Evolutionary conservation across 1,140 invertebrate species (phyloP).

Genomic region (Tetragonula clypearis): DNA sequence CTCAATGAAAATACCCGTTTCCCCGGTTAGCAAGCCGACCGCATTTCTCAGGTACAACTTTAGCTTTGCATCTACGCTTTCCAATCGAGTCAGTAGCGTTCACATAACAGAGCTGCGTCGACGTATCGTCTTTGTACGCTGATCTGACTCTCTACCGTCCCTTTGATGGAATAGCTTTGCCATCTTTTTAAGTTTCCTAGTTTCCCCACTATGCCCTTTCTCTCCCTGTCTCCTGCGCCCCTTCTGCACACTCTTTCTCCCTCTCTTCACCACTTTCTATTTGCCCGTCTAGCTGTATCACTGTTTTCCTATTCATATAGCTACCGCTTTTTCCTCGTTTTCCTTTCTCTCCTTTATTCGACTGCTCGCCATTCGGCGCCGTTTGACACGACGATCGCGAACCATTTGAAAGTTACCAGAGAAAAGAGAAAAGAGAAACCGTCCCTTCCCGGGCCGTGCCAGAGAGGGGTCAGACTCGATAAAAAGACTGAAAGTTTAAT

Average conservation of each 20-base stretch:
- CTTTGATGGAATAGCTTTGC: slow-evolving; percentile 50
- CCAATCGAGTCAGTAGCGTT: slow-evolving; percentile 36
- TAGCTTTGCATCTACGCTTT: slow-evolving; percentile 39
- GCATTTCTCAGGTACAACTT: neutral
- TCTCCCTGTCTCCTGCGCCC: too few species aligned
- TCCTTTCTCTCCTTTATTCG: neutral
- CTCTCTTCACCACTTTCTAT: slow-evolving; percentile 12
- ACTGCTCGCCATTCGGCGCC: slow-evolving; percentile 2
- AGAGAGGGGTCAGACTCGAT: slow-evolving; percentile 35
- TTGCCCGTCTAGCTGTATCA: slow-evolving; percentile 24
- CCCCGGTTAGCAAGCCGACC: too few species aligned
- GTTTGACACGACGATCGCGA: slow-evolving; percentile 38
- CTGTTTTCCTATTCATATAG: slow-evolving; percentile 36
- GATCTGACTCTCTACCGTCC: neutral
- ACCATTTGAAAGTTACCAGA: slow-evolving; percentile 34
- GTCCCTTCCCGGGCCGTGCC: neutral
- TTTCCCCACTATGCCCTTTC: slow-evolving; percentile 5
- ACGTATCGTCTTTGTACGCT: slow-evolving; percentile 22
- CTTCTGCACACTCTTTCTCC: neutral
- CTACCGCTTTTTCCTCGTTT: slow-evolving; percentile 13
- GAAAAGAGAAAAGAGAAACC: slow-evolving; percentile 19
- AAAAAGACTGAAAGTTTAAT: slow-evolving; percentile 43
- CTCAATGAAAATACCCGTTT: neutral
- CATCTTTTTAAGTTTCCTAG: slow-evolving; percentile 33
- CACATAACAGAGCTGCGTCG: slow-evolving; percentile 21